Conservation (phyloP, 2,113 vertebrate genomes). For the Australoheros scitulus region DNA sequence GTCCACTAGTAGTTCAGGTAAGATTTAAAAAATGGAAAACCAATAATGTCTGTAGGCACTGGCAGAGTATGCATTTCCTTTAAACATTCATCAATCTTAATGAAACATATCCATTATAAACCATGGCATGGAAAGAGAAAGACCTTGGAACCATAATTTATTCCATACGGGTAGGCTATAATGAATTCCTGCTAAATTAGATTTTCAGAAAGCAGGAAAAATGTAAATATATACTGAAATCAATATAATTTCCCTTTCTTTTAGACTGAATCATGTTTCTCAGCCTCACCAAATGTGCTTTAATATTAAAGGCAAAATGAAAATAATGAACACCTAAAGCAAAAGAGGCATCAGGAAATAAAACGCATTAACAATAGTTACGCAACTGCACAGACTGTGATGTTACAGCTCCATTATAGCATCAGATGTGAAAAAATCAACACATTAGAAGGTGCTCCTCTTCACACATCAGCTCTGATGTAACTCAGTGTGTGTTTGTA, state of each 20-base stretch:
- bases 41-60: neutral
- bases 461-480: constrained; percentile 61
- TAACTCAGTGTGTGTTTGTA: constrained; percentile 10
- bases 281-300: neutral
- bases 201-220: neutral
- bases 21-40: neutral
- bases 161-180: neutral
- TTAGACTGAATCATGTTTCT: neutral
- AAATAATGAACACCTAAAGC: neutral
- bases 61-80: neutral
- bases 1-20: neutral
- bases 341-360: neutral
- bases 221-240: neutral
- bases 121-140: neutral
- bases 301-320: neutral
- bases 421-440: constrained; percentile 59
- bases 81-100: neutral
- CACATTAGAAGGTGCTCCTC: constrained; percentile 40
- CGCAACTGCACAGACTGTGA: constrained; percentile 44
- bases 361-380: constrained; percentile 51
- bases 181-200: neutral
- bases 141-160: neutral
- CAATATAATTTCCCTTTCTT: neutral
- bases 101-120: neutral
- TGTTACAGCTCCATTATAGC: constrained; percentile 44